Conservation (phyloP, 1,140 invertebrate genomes). For the Artemia franciscana region DNA sequence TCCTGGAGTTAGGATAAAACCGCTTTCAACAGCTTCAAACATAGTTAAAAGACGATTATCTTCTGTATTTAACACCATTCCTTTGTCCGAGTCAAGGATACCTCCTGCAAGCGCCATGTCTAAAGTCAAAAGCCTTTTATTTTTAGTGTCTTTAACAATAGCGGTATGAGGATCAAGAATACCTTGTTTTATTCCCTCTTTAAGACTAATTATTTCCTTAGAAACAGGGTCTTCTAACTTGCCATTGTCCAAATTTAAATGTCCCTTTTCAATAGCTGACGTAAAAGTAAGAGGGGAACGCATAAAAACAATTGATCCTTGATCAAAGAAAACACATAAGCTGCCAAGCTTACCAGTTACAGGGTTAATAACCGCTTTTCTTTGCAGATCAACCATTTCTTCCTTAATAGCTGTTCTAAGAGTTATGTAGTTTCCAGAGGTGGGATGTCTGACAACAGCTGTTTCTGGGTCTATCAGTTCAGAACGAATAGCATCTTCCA, state of each 20-base stretch:
- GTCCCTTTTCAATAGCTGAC: conserved; percentile 42
- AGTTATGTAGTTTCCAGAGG: conserved; percentile 41
- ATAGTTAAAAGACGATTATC: conserved; percentile 54
- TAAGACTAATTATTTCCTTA: conserved; percentile 42
- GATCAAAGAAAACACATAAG: conserved; percentile 44
- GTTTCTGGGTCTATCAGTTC: conserved; percentile 48
- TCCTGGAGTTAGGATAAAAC: conserved; percentile 45
- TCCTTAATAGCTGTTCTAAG: conserved; percentile 42
- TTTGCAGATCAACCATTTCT: conserved; percentile 39
- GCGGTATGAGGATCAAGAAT: conserved; percentile 67
- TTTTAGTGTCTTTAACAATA: conserved; percentile 59
- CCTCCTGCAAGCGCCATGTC: conserved; percentile 63
- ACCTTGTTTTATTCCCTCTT: conserved; percentile 55
- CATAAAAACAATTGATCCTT: conserved; percentile 39
- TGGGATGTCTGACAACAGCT: conserved; percentile 49
- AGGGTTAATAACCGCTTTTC: conserved; percentile 38
- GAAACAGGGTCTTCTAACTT: conserved; percentile 47
- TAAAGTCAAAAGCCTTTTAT: conserved; percentile 53
- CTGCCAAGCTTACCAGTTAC: conserved; percentile 34
- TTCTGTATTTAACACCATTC: conserved; percentile 51
- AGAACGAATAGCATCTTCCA: conserved; percentile 50
- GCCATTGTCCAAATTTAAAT: conserved; percentile 42
- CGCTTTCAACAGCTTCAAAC: conserved; percentile 42
- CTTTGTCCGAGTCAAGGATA: conserved; percentile 61
- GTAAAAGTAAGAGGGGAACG: conserved; percentile 47